Conservation (phyloP, 2,888 invertebrate genomes). For the Willowsia nigromaculata region DNA sequence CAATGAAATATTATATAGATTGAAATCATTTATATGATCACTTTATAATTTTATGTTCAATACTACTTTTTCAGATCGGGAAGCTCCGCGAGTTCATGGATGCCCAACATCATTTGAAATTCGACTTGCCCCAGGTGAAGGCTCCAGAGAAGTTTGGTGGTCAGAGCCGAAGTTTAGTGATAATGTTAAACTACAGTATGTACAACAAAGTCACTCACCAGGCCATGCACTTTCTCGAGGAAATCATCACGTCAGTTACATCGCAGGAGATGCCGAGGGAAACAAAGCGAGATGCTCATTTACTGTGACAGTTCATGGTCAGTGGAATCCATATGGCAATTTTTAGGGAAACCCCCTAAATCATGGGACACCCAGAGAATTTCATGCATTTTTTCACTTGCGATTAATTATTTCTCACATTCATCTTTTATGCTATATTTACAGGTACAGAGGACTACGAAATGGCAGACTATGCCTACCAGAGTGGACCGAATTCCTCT, state of each 20-base stretch:
- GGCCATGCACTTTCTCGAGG: constrained; percentile 84
- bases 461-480: constrained; percentile 78
- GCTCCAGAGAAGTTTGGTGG: constrained; percentile 84
- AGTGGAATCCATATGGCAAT: constrained; percentile 66
- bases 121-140: constrained; percentile 82
- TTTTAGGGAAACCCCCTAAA: neutral
- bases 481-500: constrained; percentile 68
- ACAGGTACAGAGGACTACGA: constrained; percentile 78
- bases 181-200: constrained; percentile 83
- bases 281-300: constrained; percentile 85
- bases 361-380: no score
- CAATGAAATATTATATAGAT: no score
- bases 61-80: constrained; percentile 81
- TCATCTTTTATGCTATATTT: neutral
- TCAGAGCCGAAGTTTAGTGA: constrained; percentile 85
- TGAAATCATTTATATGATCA: no score
- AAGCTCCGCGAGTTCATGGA: constrained; percentile 83
- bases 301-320: constrained; percentile 84
- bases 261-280: constrained; percentile 85
- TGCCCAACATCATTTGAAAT: constrained; percentile 86
- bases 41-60: neutral
- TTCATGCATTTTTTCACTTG: neutral
- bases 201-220: constrained; percentile 82
- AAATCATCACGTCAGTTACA: constrained; percentile 84
- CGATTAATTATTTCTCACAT: neutral